Evolutionary conservation across 2,113 vertebrate species (phyloP).

Genomic region (Nanger granti): DNA sequence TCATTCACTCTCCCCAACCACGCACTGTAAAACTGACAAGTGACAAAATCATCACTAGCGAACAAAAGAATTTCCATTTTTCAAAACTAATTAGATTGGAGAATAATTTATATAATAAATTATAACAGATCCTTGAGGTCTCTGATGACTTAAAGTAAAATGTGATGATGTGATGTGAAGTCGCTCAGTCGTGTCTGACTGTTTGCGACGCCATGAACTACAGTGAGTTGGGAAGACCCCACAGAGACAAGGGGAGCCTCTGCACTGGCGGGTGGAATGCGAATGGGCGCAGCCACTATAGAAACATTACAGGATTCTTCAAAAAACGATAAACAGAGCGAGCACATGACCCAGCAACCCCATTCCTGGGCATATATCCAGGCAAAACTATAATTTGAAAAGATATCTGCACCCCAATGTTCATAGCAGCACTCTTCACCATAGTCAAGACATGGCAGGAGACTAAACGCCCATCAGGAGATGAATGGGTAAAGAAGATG

Average conservation of each 20-base stretch:
- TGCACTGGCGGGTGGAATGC: not conserved
- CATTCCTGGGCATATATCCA: not conserved
- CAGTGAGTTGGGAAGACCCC: not conserved
- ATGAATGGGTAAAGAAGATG: not conserved
- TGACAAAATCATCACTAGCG: not conserved
- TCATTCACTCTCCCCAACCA: not conserved
- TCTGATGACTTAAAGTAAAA: not conserved
- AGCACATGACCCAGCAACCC: not conserved
- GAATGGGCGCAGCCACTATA: not conserved
- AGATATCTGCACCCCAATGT: not conserved
- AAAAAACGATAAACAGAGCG: not conserved
- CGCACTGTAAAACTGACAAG: not conserved
- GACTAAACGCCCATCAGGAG: not conserved
- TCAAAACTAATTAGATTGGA: not conserved
- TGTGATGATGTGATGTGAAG: too few relatives aligned
- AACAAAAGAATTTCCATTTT: not conserved
- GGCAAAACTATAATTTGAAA: not conserved
- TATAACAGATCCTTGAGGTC: not conserved
- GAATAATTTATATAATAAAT: not conserved
- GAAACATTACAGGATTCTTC: not conserved
- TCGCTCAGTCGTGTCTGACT: accelerated
- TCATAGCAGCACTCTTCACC: not conserved
- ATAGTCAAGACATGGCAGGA: not conserved
- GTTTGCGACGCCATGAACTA: too few relatives aligned
- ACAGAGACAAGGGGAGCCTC: not conserved